A percentile compares a stretch with the other conserved stretches of the same genome.
phyloP scores from a whole-genome alignment of 1,140 invertebrate genomes.

The Listronotus oregonensis region DNA sequence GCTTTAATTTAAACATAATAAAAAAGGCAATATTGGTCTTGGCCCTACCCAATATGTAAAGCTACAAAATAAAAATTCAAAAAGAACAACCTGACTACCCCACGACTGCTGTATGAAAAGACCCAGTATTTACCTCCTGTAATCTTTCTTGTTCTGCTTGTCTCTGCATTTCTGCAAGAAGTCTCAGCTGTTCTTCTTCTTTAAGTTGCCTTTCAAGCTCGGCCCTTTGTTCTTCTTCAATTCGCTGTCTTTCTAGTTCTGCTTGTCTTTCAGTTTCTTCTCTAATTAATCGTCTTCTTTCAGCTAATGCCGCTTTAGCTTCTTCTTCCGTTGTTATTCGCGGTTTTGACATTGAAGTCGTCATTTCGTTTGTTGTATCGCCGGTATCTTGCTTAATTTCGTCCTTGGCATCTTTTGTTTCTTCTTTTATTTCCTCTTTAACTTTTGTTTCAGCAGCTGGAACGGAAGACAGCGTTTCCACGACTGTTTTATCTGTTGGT shows the following conservation, averaged over 20 bases:
- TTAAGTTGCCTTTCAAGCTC: constrained; percentile 75
- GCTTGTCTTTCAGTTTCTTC: constrained; percentile 87
- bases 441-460: background rate
- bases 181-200: constrained; percentile 80
- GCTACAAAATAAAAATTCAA: too few species aligned
- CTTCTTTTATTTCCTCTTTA: background rate
- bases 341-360: constrained; percentile 70
- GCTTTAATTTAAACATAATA: too few species aligned
- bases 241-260: constrained; percentile 77
- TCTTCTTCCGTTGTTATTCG: constrained; percentile 86
- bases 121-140: constrained; percentile 60
- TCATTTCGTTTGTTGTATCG: constrained; percentile 47
- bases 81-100: too few species aligned
- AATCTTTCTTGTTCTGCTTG: constrained; percentile 76
- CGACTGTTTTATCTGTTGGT: background rate
- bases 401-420: background rate
- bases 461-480: background rate
- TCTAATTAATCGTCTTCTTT: constrained; percentile 77
- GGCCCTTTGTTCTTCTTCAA: constrained; percentile 72
- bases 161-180: constrained; percentile 76
- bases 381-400: constrained; percentile 1
- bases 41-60: too few species aligned
- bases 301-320: constrained; percentile 86
- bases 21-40: too few species aligned
- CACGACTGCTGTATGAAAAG: constrained; percentile 40